phyloP scores from a whole-genome alignment of 2,888 invertebrate genomes.

The Entomobrya multifasciata region DNA sequence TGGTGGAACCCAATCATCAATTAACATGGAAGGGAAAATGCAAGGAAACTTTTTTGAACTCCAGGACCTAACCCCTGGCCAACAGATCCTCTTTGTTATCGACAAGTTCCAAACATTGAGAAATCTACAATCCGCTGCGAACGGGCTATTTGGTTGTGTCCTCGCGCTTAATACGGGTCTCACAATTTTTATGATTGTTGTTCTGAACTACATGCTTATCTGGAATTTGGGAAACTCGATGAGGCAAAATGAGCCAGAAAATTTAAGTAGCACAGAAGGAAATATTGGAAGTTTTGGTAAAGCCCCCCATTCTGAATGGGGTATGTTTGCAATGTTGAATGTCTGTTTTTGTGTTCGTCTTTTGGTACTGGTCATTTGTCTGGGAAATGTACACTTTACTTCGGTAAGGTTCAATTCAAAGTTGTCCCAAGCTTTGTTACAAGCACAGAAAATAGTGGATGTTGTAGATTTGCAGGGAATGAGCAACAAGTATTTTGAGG shows the following conservation, averaged over 20 bases:
- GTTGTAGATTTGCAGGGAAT: not conserved
- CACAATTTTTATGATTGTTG: conserved; percentile 57
- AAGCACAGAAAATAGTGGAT: conserved; percentile 51
- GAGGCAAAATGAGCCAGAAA: not conserved
- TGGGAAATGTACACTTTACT: conserved; percentile 62
- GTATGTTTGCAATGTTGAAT: conserved; percentile 41
- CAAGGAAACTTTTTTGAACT: conserved; percentile 3
- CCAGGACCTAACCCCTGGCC: conserved; percentile 45
- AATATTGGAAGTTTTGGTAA: no score
- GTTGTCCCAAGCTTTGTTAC: conserved; percentile 53
- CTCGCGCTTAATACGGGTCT: conserved; percentile 60
- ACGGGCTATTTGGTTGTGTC: conserved; percentile 63
- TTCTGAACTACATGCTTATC: conserved; percentile 59
- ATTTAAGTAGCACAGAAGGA: no score
- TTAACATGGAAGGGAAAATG: not conserved
- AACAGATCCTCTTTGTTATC: conserved; percentile 42
- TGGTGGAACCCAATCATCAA: not conserved
- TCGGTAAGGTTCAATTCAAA: conserved; percentile 55
- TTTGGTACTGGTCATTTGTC: conserved; percentile 30
- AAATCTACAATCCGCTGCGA: conserved; percentile 46
- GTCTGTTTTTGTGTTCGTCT: conserved; percentile 44
- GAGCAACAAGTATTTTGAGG: conserved; percentile 8
- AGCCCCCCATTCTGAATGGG: no score
- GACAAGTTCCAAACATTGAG: conserved; percentile 61
- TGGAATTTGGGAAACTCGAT: conserved; percentile 46